Evolutionary conservation across 2,113 vertebrate species (phyloP).

Genomic region (Puntigrus tetrazona): DNA sequence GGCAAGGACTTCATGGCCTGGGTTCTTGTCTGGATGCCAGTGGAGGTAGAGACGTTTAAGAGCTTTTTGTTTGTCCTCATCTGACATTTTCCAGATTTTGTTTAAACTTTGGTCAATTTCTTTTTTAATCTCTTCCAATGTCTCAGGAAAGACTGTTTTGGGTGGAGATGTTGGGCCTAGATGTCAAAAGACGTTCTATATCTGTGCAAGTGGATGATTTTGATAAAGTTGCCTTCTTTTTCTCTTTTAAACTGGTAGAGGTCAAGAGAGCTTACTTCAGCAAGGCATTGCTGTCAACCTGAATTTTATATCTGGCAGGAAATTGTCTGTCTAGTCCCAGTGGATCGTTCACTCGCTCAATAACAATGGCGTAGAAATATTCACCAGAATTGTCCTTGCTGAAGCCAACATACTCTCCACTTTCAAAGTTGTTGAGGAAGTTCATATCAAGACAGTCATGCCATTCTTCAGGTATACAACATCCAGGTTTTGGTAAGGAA

Average conservation of each 20-base stretch:
- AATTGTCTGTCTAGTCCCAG: conserved; percentile 32
- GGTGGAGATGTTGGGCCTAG: background rate
- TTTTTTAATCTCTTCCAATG: conserved; percentile 70
- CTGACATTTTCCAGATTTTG: conserved; percentile 71
- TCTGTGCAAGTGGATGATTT: conserved; percentile 32
- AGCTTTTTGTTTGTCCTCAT: conserved; percentile 69
- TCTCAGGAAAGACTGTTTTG: conserved; percentile 54
- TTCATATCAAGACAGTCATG: no score
- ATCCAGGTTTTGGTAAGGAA: no score
- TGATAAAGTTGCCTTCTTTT: conserved; percentile 39
- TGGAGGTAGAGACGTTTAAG: conserved; percentile 75
- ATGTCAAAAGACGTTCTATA: background rate
- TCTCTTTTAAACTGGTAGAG: conserved; percentile 77
- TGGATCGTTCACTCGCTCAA: conserved; percentile 62
- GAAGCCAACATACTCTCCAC: conserved; percentile 78
- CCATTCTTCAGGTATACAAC: no score
- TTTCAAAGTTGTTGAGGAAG: conserved; percentile 75
- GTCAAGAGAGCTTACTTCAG: conserved; percentile 73
- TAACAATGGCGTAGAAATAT: conserved; percentile 73
- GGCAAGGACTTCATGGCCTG: conserved; percentile 59
- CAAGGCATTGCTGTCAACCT: conserved; percentile 65
- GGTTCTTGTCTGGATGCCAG: conserved; percentile 83
- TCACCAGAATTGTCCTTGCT: conserved; percentile 49
- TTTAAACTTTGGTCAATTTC: conserved; percentile 74
- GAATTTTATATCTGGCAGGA: conserved; percentile 68